Evolutionary conservation across 1,140 invertebrate species (phyloP).

Genomic region (Streblospio benedicti): DNA sequence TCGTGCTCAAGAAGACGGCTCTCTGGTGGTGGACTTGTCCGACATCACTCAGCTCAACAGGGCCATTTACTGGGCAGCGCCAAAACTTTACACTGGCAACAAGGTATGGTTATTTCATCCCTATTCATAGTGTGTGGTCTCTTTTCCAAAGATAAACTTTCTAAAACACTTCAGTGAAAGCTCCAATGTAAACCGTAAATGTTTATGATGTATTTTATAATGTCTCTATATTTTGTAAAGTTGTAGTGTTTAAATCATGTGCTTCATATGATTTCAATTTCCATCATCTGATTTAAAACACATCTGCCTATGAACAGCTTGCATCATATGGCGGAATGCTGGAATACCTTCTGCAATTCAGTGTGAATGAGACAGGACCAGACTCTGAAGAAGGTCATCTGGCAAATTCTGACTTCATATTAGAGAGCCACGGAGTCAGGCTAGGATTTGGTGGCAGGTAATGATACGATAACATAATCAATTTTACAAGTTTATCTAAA

Average conservation of each 20-base stretch:
- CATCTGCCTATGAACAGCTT: constrained; percentile 42
- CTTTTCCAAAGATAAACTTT: too few relatives aligned
- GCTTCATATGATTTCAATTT: too few relatives aligned
- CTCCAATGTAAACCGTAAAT: too few relatives aligned
- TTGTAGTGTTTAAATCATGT: too few relatives aligned
- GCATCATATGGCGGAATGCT: constrained; percentile 77
- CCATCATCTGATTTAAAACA: too few relatives aligned
- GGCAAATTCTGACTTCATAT: constrained; percentile 65
- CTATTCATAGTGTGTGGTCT: constrained; percentile 6
- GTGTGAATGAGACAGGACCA: constrained; percentile 72
- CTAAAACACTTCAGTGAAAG: too few relatives aligned
- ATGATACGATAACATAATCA: too few relatives aligned
- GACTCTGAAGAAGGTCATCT: constrained; percentile 62
- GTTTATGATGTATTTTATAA: too few relatives aligned
- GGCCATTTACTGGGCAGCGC: constrained; percentile 75
- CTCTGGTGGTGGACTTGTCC: constrained; percentile 37
- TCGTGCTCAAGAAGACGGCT: constrained; percentile 28
- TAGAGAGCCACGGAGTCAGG: constrained; percentile 56
- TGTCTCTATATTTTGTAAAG: too few relatives aligned
- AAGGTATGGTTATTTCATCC: too few relatives aligned
- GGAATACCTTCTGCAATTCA: constrained; percentile 63
- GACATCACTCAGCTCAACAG: constrained; percentile 46
- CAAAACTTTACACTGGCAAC: constrained; percentile 54
- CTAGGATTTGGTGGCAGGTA: too few relatives aligned
- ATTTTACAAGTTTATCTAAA: too few relatives aligned